Evolutionary conservation across 2,113 vertebrate genomes (phyloP).

Genomic region (Chlamydotis undulata): DNA sequence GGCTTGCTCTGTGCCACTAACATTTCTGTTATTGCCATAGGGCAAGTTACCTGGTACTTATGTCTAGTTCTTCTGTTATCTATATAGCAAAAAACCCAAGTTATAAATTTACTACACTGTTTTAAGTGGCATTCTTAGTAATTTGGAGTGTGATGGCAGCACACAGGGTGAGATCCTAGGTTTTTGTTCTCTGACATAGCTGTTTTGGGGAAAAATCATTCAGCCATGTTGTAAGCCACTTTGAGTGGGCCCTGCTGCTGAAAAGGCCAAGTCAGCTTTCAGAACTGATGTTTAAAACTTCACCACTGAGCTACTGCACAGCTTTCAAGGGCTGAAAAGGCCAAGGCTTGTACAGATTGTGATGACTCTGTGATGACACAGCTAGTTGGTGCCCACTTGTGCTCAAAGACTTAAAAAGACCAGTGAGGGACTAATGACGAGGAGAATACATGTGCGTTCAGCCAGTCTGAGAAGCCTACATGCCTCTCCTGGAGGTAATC

Average conservation of each 20-base stretch:
- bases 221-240: neutral
- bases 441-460: neutral
- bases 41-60: neutral
- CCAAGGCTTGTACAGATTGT: neutral
- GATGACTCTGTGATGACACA: neutral
- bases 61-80: neutral
- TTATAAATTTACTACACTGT: neutral
- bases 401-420: neutral
- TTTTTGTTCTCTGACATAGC: neutral
- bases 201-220: neutral
- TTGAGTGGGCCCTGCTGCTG: neutral
- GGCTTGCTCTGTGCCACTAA: neutral
- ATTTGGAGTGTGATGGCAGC: neutral
- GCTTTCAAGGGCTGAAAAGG: neutral
- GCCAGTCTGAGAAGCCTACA: neutral
- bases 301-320: neutral
- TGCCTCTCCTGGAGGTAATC: neutral
- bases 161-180: neutral
- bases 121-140: neutral
- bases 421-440: neutral
- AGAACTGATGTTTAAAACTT: neutral
- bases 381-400: accelerated
- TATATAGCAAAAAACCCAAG: neutral
- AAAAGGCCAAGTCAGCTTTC: neutral
- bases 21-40: neutral